Evolutionary conservation across 1,140 invertebrate genomes (phyloP), one percentile per base, ranked within the genome.

Genomic region (Apis florea): DNA sequence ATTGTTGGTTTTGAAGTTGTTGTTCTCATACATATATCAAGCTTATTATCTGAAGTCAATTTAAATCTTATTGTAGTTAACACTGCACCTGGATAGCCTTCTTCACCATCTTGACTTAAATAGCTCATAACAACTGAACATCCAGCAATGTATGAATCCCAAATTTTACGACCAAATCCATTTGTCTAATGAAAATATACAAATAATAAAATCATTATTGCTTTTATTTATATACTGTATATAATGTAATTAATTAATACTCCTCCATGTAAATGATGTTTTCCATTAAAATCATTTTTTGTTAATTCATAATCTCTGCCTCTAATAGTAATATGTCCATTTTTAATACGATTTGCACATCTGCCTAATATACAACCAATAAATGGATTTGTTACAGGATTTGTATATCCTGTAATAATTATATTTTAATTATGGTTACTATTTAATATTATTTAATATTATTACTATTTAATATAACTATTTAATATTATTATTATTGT

Each of bases 331-430:
- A 98, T 96, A 82, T 91, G 92, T 2, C 95, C 97, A 79, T 95
- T 93, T 1, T 94, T 95, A 83, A 98, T 98, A 69, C 98, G 94
- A 93, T 98, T 98, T 6, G 97, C 97, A 67, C 97, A 96, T 82
- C 98, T 94, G 4, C 98, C 98, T 69, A 99, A 94, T 5, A 97
- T 95, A 0, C 96, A 96, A 6, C 98, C 98, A 89, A 99, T 96
- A 90, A 98, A 98, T 0, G 96, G 96, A 90, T 96, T 96, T 56
- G 90, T 85, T 13, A 93, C 92, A 1, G 93, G 91, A 67, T 95
- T 93, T 47, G 95, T 92, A 88, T 97, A 97, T 21, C 95, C 95
- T 95, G 92, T 13, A 81, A 82, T 80, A 81, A 77, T 59, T 1
- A 8, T 24, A 67, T 51, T 40, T 71, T 51, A 26, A n/a, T 26